phyloP scores from a whole-genome alignment of 2,113 vertebrate genomes.

The Scortum barcoo region DNA sequence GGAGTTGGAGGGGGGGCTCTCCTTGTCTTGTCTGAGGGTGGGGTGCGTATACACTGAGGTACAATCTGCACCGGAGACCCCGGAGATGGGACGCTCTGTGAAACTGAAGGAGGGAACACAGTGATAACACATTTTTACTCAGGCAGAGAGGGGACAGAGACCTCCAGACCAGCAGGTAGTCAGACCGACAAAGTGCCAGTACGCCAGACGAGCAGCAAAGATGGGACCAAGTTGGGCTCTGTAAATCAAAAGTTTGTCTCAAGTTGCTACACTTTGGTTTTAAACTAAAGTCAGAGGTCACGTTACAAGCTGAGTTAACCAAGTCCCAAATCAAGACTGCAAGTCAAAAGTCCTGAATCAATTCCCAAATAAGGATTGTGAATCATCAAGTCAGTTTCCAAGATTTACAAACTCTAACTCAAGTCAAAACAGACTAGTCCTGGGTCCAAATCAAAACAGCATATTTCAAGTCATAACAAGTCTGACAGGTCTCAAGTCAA shows the following conservation, averaged over 20 bases:
- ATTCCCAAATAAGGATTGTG: too few relatives aligned
- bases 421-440: background rate
- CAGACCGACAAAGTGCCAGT: background rate
- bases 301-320: background rate
- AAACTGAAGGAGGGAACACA: conserved; percentile 79
- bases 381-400: too few relatives aligned
- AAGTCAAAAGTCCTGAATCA: background rate
- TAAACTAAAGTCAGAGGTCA: background rate
- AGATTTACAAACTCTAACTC: too few relatives aligned
- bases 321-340: background rate
- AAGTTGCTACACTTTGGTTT: background rate
- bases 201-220: background rate
- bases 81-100: conserved; percentile 70
- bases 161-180: background rate
- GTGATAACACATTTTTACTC: conserved; percentile 63
- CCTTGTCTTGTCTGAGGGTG: conserved; percentile 85
- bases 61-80: conserved; percentile 80
- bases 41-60: conserved; percentile 84
- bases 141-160: conserved; percentile 42
- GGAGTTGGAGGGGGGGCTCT: conserved; percentile 87
- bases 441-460: background rate
- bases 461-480: too few relatives aligned
- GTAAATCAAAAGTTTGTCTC: background rate
- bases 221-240: background rate
- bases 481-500: too few relatives aligned